A percentile compares a stretch with the other conserved stretches of the same genome.
phyloP scores from a whole-genome alignment of 2,113 vertebrate genomes.

The Microcebus tavaratra region DNA sequence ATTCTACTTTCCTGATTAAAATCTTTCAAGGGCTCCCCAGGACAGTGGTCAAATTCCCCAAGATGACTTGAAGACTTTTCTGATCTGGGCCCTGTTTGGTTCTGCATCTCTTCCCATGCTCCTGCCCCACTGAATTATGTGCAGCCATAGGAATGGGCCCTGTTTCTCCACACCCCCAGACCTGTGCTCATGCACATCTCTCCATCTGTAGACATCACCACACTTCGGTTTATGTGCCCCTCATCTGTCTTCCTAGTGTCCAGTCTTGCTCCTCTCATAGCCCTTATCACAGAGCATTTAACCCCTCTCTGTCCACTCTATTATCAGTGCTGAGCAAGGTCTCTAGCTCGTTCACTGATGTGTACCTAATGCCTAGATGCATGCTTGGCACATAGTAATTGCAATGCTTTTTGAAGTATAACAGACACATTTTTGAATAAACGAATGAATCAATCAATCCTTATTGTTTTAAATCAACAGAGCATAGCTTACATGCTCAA shows the following conservation, averaged over 20 bases:
- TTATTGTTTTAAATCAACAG: not conserved
- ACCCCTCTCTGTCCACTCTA: not conserved
- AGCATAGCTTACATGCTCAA: not conserved
- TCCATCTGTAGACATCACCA: not conserved
- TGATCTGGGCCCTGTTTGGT: not conserved
- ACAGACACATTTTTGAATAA: not conserved
- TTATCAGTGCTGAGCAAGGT: not conserved
- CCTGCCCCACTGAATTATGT: too few relatives aligned
- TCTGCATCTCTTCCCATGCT: not conserved
- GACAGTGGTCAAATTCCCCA: not conserved
- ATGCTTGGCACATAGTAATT: not conserved
- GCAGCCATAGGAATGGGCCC: fast-evolving
- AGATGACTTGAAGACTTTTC: not conserved
- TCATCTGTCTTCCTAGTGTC: not conserved
- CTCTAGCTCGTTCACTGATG: not conserved
- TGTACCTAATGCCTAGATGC: not conserved
- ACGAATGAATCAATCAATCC: not conserved
- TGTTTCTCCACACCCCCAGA: not conserved
- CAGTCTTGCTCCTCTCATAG: not conserved
- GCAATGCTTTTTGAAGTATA: not conserved
- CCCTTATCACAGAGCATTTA: not conserved
- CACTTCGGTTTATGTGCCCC: not conserved
- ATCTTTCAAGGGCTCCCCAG: not conserved
- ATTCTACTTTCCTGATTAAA: not conserved
- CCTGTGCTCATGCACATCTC: not conserved